phyloP scores from a whole-genome alignment of 1,140 invertebrate genomes.

The Armadillidium nasatum region DNA sequence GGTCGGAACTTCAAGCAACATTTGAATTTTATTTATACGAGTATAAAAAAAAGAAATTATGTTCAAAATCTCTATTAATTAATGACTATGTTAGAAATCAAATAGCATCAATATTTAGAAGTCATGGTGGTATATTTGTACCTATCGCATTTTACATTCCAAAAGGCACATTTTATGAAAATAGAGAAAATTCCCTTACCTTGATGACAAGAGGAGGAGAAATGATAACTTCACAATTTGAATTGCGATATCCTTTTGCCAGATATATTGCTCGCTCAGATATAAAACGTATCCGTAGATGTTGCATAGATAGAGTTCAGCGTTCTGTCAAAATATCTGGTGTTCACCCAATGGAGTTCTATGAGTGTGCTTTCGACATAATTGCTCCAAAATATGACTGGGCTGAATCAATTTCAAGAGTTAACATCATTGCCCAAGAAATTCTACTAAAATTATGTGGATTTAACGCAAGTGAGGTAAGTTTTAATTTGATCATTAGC shows the following conservation, averaged over 20 bases:
- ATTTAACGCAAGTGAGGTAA: not conserved
- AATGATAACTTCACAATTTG: slow-evolving; percentile 72
- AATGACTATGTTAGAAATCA: slow-evolving; percentile 34
- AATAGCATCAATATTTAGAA: slow-evolving; percentile 34
- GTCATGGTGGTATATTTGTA: slow-evolving; percentile 42
- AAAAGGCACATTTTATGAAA: slow-evolving; percentile 36
- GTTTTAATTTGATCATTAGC: no score
- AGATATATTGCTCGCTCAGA: slow-evolving; percentile 60
- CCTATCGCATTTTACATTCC: slow-evolving; percentile 39
- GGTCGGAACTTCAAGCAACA: slow-evolving; percentile 36
- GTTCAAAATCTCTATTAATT: slow-evolving; percentile 31
- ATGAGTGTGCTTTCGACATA: not conserved
- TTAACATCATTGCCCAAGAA: not conserved
- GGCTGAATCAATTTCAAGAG: not conserved
- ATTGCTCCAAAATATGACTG: not conserved
- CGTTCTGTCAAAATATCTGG: not conserved
- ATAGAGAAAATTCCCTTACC: slow-evolving; percentile 47
- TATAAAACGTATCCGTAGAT: not conserved
- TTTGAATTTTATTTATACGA: slow-evolving; percentile 30
- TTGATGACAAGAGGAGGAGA: slow-evolving; percentile 79
- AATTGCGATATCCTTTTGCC: slow-evolving; percentile 71
- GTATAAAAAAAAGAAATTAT: slow-evolving; percentile 12
- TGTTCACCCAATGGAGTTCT: not conserved
- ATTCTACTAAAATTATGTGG: not conserved
- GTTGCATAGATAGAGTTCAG: not conserved